Evolutionary conservation across 1,140 invertebrate species (phyloP), one percentile per base, ranked within the genome.

Genomic region (Marisa cornuarietis): DNA sequence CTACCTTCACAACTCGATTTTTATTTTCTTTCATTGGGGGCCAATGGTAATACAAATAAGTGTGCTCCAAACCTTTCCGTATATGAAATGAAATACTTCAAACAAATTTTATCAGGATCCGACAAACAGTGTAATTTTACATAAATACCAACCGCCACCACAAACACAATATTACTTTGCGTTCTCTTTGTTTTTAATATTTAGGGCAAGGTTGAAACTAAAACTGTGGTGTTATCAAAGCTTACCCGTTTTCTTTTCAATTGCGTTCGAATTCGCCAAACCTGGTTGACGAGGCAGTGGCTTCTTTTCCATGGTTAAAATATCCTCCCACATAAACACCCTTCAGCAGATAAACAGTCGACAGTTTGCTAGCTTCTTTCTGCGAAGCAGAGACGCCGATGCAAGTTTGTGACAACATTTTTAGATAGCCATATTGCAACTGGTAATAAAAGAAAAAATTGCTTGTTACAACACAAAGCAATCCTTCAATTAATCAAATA

Each of bases 161-260:
- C 31, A 42, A 42, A 42, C 31, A 6, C 31, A 42, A 2, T 42
- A 42, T 42, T 4, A 42, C 31, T 42, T 42, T 42, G 31, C 31
- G 31, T 42, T 42, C 31, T 42, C 31, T 42, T 42, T 42, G 31
- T 42, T 42, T n/a, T n/a, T n/a, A n/a, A n/a, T 42, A 42, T 42
- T 42, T 42, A 42, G 31, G 31, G 3, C 31, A 42, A 42, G 31
- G 6, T 42, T 42, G 6, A 42, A 42, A 42, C 31, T 42, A 4
- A 6, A 42, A 42, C 31, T 42, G 31, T 42, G 6, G 31, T 42
- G 31, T 42, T 42, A 4, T 42, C 31, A 42, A 42, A 42, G 31
- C 83, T 83, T 80, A 95, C 95, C 95, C 93, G 93, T 92, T 90
- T 88, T 93, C 90, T 94, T 95, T 89, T 95, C 95, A 83, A 92